These are phyloP conservation scores for Athalia circularis DNA, from an alignment of 2,888 invertebrate species.

Conservation along the genomic window DNA sequence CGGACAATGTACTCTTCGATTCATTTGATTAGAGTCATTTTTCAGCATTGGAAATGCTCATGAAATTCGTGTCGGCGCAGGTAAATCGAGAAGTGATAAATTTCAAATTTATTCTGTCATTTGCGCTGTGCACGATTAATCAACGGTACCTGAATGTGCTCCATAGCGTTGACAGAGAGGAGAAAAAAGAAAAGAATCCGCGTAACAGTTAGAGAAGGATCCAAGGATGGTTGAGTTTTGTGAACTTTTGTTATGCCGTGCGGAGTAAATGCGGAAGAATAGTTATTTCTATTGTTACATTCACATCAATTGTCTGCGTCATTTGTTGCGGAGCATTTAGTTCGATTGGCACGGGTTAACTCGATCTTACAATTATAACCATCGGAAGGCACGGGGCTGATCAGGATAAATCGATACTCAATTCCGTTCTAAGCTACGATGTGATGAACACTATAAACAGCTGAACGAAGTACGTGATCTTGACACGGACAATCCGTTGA, in stretches of 20 bases:
- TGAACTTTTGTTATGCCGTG: neutral
- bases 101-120: too few relatives aligned
- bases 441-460: slow-evolving; percentile 24
- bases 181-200: neutral
- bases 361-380: slow-evolving; percentile 37
- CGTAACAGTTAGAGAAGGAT: slow-evolving; percentile 10
- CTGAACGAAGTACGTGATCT: slow-evolving; percentile 42
- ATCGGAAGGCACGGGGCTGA: slow-evolving; percentile 25
- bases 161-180: neutral
- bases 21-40: too few relatives aligned
- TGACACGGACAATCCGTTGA: slow-evolving; percentile 33
- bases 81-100: too few relatives aligned
- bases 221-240: slow-evolving; percentile 30
- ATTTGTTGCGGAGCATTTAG: slow-evolving; percentile 27
- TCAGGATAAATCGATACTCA: neutral
- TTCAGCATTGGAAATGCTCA: too few relatives aligned
- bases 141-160: neutral
- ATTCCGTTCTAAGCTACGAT: neutral
- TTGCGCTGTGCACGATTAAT: too few relatives aligned
- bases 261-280: neutral
- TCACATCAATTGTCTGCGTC: too few relatives aligned
- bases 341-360: slow-evolving; percentile 44
- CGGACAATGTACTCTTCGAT: too few relatives aligned
- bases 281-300: too few relatives aligned
- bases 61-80: too few relatives aligned